Conservation (phyloP, 2,797 vertebrate species). For the Anguilla obscura region DNA sequence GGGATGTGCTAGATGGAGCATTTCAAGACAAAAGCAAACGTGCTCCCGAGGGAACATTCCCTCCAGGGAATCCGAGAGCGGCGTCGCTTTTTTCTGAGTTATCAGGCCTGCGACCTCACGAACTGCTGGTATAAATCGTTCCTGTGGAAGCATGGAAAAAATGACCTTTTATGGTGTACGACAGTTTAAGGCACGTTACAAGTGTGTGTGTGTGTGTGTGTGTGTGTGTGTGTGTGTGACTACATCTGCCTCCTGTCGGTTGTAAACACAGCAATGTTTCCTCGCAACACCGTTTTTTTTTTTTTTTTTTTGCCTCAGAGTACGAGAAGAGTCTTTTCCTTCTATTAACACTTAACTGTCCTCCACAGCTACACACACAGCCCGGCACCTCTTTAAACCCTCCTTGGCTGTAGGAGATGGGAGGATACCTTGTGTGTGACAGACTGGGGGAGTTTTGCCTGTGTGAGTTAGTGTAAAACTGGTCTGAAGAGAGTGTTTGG, state of each 20-base stretch:
- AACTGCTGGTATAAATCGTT: not conserved
- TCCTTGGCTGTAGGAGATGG: not conserved
- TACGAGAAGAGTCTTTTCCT: not conserved
- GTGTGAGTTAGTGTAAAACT: not conserved
- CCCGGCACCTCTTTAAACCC: not conserved
- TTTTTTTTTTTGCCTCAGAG: conserved; percentile 1
- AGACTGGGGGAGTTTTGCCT: not conserved
- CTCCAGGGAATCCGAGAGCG: not conserved
- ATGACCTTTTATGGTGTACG: not conserved
- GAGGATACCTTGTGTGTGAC: not conserved
- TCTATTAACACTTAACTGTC: not conserved
- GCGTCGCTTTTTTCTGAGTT: not conserved
- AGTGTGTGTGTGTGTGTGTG: conserved; percentile 24
- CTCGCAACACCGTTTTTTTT: conserved; percentile 30
- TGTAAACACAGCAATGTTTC: conserved; percentile 52
- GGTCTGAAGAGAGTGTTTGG: not conserved
- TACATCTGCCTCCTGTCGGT: conserved; percentile 35
- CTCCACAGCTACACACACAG: not conserved
- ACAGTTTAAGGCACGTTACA: not conserved
- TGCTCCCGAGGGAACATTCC: not conserved
- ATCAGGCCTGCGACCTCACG: not conserved
- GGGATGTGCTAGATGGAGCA: not conserved
- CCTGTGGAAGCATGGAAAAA: not conserved
- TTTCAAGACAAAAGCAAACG: conserved; percentile 1
- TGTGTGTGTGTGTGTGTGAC: conserved; percentile 36